Evolutionary conservation across 2,113 vertebrate species (phyloP).

Genomic region (Oostethus manadensis): DNA sequence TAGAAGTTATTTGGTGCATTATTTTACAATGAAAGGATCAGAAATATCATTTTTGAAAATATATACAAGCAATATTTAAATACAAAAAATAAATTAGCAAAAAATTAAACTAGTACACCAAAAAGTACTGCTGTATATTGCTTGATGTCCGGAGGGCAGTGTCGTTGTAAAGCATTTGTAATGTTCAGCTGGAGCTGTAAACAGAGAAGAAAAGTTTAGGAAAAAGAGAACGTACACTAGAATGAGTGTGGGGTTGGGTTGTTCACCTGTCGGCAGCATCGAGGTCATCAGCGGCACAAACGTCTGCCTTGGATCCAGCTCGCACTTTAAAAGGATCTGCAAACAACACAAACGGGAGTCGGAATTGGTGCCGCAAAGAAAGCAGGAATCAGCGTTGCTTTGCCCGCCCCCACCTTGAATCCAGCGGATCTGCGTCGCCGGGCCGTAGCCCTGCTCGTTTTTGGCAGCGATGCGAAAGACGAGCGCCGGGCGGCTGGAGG

Average conservation of each 20-base stretch:
- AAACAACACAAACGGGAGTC: not conserved
- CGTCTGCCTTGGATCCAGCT: slow-evolving; percentile 41
- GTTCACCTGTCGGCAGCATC: slow-evolving; percentile 59
- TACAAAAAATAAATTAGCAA: slow-evolving; percentile 56
- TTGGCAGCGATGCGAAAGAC: slow-evolving; percentile 96
- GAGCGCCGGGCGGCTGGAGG: slow-evolving; percentile 81
- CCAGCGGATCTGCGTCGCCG: slow-evolving; percentile 96
- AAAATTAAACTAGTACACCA: slow-evolving; percentile 28
- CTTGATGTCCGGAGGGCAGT: slow-evolving; percentile 38
- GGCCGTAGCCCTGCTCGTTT: slow-evolving; percentile 95
- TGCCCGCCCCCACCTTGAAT: slow-evolving; percentile 80
- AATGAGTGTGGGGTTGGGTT: not conserved
- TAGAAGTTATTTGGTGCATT: too few species aligned
- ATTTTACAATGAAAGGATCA: not conserved
- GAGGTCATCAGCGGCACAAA: slow-evolving; percentile 30
- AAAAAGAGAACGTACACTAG: not conserved
- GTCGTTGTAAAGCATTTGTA: not conserved
- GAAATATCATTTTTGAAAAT: slow-evolving; percentile 3
- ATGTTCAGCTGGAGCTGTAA: slow-evolving; percentile 60
- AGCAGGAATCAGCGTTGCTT: not conserved
- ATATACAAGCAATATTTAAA: slow-evolving; percentile 30
- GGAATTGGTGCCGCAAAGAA: not conserved
- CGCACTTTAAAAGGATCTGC: slow-evolving; percentile 58
- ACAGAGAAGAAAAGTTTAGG: not conserved
- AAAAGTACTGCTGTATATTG: not conserved